Base-by-base conservation (phyloP, 2,797 vertebrate species). In the Dermochelys coriacea region DNA sequence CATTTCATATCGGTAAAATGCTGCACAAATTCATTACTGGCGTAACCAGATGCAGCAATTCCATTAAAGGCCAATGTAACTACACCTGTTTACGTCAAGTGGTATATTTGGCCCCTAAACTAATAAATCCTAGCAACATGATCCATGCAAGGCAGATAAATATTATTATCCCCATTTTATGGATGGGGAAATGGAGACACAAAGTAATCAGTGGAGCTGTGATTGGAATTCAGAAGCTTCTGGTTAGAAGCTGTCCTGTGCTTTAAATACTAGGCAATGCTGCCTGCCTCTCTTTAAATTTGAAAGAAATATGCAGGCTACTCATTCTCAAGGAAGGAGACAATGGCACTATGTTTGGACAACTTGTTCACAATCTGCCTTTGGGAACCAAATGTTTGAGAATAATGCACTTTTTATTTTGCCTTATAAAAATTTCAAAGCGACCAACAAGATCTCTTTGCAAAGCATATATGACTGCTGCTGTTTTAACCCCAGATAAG, bases 231-330 rank as follows among this genome's bases (percentile, higher is more conserved):
- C 55, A 29, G 12, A 64, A 64, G 61, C 61, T 64, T 80, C 15
- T 49, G 57, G 1, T 16, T n/a, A 41, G 59, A 15, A 86, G 75
- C 61, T 74, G n/a, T n/a, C 12, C 37, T 1, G 0, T 1, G 50
- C 11, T 19, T 68, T 49, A 0, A 45, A 61, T 12, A 59, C 19
- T 1, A 55, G 49, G 51, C 12, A 5, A n/a, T 0, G 0, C 5
- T 8, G 11, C 21, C 6, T 7, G 11, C 14, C 9, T 19, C 4
- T 15, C 23, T 88, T 85, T n/a, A 1, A 31, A 27, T 37, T 14
- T 88, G 52, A 45, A 47, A 68, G 37, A 87, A 78, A 10, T 6
- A 9, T 1, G 3, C 1, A 18, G 16, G 51, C 19, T 50, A 49
- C 8, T 74, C 37, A 25, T 55, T 16, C 47, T 74, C 37, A 10